Percentiles rank a stretch among this genome's conserved stretches.
These are phyloP conservation scores for Addax nasomaculatus DNA, from an alignment of 2,113 vertebrate species.

Conservation along the genomic window DNA sequence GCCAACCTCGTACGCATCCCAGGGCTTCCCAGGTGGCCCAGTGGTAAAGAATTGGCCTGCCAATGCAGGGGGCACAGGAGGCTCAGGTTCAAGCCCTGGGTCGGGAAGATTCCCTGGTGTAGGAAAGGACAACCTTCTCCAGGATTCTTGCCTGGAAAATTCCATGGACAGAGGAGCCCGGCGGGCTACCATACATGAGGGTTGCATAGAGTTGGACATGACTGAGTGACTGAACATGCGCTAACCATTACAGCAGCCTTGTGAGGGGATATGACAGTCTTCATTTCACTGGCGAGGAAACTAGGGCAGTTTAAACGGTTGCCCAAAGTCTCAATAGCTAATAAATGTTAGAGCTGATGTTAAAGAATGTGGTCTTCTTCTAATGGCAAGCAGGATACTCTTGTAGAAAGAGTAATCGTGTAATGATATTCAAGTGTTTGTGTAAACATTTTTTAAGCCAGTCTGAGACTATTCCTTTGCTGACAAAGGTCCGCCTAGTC, in stretches of 20 bases:
- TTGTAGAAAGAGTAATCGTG: neutral
- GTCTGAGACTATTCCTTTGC: neutral
- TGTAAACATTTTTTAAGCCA: neutral
- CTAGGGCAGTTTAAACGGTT: neutral
- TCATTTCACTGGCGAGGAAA: neutral
- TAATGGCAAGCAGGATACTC: neutral
- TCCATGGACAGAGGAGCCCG: neutral
- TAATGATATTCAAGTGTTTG: neutral
- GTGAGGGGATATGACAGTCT: rapidly evolving
- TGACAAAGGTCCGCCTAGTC: neutral
- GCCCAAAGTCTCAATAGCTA: neutral
- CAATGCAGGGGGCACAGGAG: neutral
- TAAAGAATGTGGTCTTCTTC: neutral
- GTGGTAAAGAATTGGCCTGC: neutral
- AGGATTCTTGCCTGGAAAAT: neutral
- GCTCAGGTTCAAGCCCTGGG: neutral
- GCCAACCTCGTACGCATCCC: neutral
- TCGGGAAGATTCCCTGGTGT: neutral
- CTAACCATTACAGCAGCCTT: neutral
- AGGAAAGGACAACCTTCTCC: neutral
- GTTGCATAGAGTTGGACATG: rapidly evolving
- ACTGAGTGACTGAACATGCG: neutral
- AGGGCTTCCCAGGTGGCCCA: neutral
- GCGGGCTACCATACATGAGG: neutral
- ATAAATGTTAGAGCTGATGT: neutral